Conservation (phyloP, 1,140 invertebrate species). For the Anastrepha ludens region DNA sequence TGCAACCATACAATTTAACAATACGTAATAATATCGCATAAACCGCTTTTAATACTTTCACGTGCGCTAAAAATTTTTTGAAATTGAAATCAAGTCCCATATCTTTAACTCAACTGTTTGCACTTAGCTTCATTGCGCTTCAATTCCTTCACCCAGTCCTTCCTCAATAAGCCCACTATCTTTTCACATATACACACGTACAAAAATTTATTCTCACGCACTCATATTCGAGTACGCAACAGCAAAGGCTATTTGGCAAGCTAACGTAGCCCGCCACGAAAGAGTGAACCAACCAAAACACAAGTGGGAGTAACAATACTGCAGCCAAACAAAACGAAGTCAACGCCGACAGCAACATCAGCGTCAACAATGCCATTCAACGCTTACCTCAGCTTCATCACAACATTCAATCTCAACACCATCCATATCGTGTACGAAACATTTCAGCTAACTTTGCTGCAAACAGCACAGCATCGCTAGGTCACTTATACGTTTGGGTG, state of each 20-base stretch:
- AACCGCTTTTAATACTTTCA: no score
- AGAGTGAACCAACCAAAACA: constrained; percentile 32
- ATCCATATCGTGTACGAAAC: background rate
- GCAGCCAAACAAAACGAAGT: background rate
- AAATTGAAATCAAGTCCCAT: background rate
- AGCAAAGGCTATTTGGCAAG: constrained; percentile 8
- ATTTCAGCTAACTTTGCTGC: background rate
- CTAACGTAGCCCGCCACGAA: background rate
- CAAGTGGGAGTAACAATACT: background rate
- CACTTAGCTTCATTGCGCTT: background rate
- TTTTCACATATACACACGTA: background rate
- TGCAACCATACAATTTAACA: no score
- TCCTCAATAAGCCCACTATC: background rate
- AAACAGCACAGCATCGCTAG: constrained; percentile 39
- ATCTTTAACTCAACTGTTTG: background rate
- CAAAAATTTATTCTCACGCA: background rate
- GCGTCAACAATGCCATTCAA: background rate
- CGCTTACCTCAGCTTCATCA: background rate
- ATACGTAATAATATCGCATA: no score
- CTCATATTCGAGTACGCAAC: background rate
- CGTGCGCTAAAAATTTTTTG: no score
- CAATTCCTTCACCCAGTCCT: background rate
- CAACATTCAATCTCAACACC: background rate
- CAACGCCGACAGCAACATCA: background rate
- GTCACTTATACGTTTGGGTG: background rate